Base-by-base conservation (phyloP, 2,113 vertebrate species). In the Symphodus melops region DNA sequence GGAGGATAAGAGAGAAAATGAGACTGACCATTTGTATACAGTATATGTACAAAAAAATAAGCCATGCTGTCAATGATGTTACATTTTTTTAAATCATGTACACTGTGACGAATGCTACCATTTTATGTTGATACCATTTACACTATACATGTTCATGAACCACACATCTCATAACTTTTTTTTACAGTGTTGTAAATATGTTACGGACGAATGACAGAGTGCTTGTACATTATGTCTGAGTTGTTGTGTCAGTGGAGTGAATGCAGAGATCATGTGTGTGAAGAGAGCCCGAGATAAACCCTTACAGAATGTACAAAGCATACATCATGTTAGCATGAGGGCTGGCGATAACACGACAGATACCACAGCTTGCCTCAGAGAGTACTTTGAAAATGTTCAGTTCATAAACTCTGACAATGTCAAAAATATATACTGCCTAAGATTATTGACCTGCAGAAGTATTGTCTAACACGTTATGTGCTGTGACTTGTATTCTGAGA, bases 251-350 rank as follows among this genome's bases (percentile, higher is more conserved):
- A 6, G 28, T 33, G 28, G 28, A 33, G 28, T 58, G 37, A 48
- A 52, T 62, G 65, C 60, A 64, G 36, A 42, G 61, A 41, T 57
- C 60, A 66, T 44, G 46, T 64, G 51, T 60, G 8, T 73, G 51
- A 51, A 52, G 25, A 42, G n/a, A 49, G 19, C 16, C 1, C 0
- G 37, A 62, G 39, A 57, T 41, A 25, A 54, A 49, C 13, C 6
- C 41, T 19, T 19, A 28, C 11, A 51, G 44, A 36, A 73, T 58
- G 41, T 63, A 33, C 14, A 56, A 12, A 63, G 41, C 37, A 68
- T 71, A 39, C 36, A 69, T 85, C 74, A 60, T 60, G 56, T 56
- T 81, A n/a, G 62, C 44, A 33, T 25, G n/a, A 21, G 44, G 21
- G 59, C 19, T 73, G 36, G 56, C 58, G 72, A 75, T 49, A 56